Conservation (phyloP, 1,140 invertebrate genomes). For the Varroa destructor region DNA sequence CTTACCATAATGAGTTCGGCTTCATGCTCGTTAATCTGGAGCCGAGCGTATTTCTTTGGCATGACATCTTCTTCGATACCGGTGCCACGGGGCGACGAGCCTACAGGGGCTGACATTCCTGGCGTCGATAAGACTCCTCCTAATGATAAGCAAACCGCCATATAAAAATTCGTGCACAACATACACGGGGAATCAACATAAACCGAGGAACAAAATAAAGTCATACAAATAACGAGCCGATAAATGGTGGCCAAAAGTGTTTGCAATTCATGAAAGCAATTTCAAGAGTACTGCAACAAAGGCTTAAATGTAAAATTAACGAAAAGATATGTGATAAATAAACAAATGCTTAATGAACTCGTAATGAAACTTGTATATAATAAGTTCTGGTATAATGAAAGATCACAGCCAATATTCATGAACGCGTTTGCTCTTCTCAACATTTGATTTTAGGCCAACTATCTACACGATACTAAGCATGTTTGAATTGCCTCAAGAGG, state of each 20-base stretch:
- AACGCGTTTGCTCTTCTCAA: background rate
- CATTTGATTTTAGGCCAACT: no score
- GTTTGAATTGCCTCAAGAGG: background rate
- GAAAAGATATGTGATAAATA: no score
- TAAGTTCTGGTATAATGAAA: no score
- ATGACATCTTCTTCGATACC: conserved; percentile 5
- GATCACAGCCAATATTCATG: background rate
- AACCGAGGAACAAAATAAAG: background rate
- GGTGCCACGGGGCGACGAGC: conserved; percentile 12
- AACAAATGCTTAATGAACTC: no score
- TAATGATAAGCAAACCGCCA: conserved; percentile 14
- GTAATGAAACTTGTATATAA: no score
- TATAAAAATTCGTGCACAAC: background rate
- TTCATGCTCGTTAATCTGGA: conserved; percentile 1
- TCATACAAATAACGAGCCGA: background rate
- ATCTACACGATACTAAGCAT: no score
- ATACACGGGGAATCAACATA: background rate
- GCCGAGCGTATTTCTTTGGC: conserved; percentile 7
- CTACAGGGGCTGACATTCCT: background rate
- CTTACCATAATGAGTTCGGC: conserved; percentile 23
- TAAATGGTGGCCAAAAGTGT: background rate
- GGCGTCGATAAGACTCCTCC: background rate
- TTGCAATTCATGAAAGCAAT: background rate
- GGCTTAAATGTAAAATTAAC: no score
- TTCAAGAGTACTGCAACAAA: background rate